Base-by-base conservation (phyloP, 2,797 vertebrate genomes). In the Sebastes oblongus region DNA sequence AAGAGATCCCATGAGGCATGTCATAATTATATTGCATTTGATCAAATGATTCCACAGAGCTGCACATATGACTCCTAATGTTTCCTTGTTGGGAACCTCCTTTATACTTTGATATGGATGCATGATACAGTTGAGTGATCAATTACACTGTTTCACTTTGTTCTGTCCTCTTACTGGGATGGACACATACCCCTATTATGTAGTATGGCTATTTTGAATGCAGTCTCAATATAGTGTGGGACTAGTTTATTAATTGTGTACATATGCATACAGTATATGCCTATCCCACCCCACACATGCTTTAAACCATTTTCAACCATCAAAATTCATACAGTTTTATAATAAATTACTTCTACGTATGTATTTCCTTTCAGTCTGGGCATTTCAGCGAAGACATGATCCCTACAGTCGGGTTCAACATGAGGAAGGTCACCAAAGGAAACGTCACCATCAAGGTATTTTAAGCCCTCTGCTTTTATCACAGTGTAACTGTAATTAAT, bases 321-420 rank as follows among this genome's bases (percentile, higher is more conserved):
- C 5, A 8, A 32, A 60, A 29, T 20, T 29, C 6, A 12, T 2
- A 29, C 7, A 18, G 14, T 32, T 39, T 14, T 20, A 10, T 30
- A 20, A 30, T 2, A 75, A 61, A 30, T 77, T 0, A 59, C 52
- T 27, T 32, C 2, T 50, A 4, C 24, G 61, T 70, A 20, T 72
- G 50, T 91, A 42, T 84, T 54, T 83, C 68, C 52, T 89, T 93
- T 72, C 88, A 99, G 98, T 99, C 98, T 72, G 98, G 98, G 56
- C 97, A 99, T 72, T 99, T 99, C 96, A 99, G 96, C 86, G 98
- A 99, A 95, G 98, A 99, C 88, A 99, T 99, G 98, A 99, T 99
- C 75, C 98, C 98, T 27, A 99, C 98, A 12, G 98, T 99, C 66
- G 98, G 98, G 77, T 99, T 99, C 94, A 99, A 99, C 94, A 99